These are phyloP conservation scores for Momotus momota DNA, from an alignment of 2,797 vertebrate genomes.

Conservation along the genomic window DNA sequence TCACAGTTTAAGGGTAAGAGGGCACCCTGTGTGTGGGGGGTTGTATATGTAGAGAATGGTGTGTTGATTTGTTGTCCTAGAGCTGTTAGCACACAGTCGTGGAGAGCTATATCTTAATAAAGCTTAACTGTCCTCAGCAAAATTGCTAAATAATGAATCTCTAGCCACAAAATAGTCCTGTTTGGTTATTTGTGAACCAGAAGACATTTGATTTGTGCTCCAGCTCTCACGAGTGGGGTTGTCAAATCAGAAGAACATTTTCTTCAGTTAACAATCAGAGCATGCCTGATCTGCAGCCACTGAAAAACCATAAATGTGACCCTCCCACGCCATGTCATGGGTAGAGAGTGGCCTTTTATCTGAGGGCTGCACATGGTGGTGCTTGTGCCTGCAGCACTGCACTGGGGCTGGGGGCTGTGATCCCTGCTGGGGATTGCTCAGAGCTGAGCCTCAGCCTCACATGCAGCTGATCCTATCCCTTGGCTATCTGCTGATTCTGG, in stretches of 20 bases:
- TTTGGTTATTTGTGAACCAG: not conserved
- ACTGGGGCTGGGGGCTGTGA: not conserved
- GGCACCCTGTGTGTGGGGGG: not conserved
- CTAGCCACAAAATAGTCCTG: not conserved
- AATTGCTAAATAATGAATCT: not conserved
- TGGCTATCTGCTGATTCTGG: not conserved
- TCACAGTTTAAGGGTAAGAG: not conserved
- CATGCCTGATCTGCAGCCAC: not conserved
- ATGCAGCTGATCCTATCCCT: fast-evolving
- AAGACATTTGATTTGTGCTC: not conserved
- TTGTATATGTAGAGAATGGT: not conserved
- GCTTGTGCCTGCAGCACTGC: not conserved
- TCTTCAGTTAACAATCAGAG: not conserved
- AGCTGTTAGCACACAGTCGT: not conserved
- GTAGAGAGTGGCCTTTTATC: not conserved
- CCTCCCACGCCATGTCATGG: fast-evolving
- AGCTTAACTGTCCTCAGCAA: not conserved
- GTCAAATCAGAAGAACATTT: not conserved
- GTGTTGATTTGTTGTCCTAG: not conserved
- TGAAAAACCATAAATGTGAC: not conserved
- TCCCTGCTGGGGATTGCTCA: not conserved
- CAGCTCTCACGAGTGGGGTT: not conserved
- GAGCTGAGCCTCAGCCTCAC: not conserved
- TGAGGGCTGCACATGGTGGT: not conserved
- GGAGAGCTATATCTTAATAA: not conserved